Evolutionary conservation across 2,888 invertebrate species (phyloP).

Genomic region (Pseudococcus longispinus): DNA sequence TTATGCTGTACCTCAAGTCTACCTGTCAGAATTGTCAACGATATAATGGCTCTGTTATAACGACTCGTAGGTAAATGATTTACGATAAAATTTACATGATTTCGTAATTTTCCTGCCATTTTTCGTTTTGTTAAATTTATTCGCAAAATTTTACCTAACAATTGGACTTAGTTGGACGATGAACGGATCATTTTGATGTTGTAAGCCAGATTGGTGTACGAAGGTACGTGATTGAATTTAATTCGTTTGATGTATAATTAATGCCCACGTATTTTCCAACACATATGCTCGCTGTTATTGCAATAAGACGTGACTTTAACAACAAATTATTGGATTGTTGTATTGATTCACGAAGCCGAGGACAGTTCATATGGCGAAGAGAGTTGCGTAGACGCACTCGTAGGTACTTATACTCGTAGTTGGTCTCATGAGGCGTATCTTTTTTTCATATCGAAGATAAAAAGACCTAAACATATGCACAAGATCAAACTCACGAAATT

Average conservation of each 20-base stretch:
- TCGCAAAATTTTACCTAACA: slow-evolving; percentile 39
- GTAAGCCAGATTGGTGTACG: slow-evolving; percentile 28
- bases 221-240: slow-evolving; percentile 39
- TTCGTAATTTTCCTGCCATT: neutral
- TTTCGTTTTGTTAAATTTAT: slow-evolving; percentile 23
- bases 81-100: slow-evolving; percentile 32
- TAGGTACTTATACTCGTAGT: neutral
- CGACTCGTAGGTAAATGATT: slow-evolving; percentile 20
- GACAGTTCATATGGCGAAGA: slow-evolving; percentile 1
- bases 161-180: neutral
- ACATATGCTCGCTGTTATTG: slow-evolving; percentile 37
- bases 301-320: slow-evolving; percentile 46
- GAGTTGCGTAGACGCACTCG: neutral
- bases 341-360: slow-evolving; percentile 38
- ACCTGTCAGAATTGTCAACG: neutral
- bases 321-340: slow-evolving; percentile 40
- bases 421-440: neutral
- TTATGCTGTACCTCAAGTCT: neutral
- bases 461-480: neutral
- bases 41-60: neutral
- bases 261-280: slow-evolving; percentile 41
- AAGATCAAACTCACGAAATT: neutral
- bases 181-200: slow-evolving; percentile 23
- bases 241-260: slow-evolving; percentile 44
- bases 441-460: neutral